Conservation (phyloP, 1,140 invertebrate genomes). For the Ericerus pela region DNA sequence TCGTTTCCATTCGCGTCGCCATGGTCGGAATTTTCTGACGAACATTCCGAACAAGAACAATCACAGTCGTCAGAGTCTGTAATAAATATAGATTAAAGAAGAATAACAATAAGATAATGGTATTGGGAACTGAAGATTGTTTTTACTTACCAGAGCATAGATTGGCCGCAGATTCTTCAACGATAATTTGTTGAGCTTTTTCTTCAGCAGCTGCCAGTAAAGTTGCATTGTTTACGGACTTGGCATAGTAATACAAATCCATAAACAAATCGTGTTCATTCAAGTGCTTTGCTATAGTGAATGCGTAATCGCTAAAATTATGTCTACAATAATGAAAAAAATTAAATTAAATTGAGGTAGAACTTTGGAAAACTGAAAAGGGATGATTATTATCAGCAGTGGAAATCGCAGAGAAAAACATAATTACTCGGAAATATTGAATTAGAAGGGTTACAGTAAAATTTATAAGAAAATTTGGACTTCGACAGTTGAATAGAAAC, state of each 20-base stretch:
- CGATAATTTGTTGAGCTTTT: slow-evolving; percentile 27
- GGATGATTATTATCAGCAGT: too few relatives aligned
- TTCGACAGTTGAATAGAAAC: too few relatives aligned
- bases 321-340: slow-evolving; percentile 38
- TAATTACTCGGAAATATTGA: too few relatives aligned
- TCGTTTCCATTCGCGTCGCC: background rate
- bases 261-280: slow-evolving; percentile 65
- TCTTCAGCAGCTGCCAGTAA: slow-evolving; percentile 53
- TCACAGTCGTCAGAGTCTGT: background rate
- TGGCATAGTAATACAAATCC: slow-evolving; percentile 67
- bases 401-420: too few relatives aligned
- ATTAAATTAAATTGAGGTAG: too few relatives aligned
- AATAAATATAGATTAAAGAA: background rate
- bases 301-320: slow-evolving; percentile 67
- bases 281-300: slow-evolving; percentile 69
- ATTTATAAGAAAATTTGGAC: too few relatives aligned
- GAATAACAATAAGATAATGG: background rate
- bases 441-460: too few relatives aligned
- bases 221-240: slow-evolving; percentile 45
- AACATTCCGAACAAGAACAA: background rate
- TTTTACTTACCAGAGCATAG: background rate
- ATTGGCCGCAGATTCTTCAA: slow-evolving; percentile 22
- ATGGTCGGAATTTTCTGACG: background rate
- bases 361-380: too few relatives aligned
- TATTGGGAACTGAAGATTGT: background rate